Base-by-base conservation (phyloP, 2,113 vertebrate species). In the Scortum barcoo region DNA sequence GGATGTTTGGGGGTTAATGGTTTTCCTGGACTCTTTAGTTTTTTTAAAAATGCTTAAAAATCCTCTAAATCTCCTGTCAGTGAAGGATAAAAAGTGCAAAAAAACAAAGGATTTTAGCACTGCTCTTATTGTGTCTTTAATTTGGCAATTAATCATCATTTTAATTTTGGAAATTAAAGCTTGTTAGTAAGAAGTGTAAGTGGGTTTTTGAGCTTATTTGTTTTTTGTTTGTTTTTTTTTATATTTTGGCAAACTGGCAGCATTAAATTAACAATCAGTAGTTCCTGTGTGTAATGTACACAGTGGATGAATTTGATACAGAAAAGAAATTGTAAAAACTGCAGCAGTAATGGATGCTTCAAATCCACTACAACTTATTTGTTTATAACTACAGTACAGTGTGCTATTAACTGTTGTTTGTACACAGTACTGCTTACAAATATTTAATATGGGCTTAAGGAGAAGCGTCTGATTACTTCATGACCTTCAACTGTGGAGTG, bases 1-100 rank as follows among this genome's bases (percentile, higher is more conserved):
- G 6, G 62, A 80, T 19, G 9, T 86, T 71, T 79, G 57, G 88
- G 83, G 78, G 50, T 80, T 73, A 4, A 54, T 62, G 19, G 10
- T 66, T 36, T 46, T 51, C 5, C 53, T 56, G 17, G 50, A 60
- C 2, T 19, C 46, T 71, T 70, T 26, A 36, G 20, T 60, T 66
- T 20, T 30, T 60, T 28, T n/a, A 28, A 63, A 38, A 5, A 30
- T 13, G 5, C 30, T 75, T 62, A 20, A 50, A 61, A 24, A 13
- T 58, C 54, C 54, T 72, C 40, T 17, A 24, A 61, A 48, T 2
- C 33, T 36, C n/a, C n/a, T n/a, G n/a, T n/a, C n/a, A n/a, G n/a
- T n/a, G n/a, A n/a, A n/a, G n/a, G n/a, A n/a, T n/a, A n/a, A n/a
- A n/a, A n/a, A n/a, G n/a, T n/a, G n/a, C n/a, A n/a, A n/a, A n/a